Conservation (phyloP, 2,797 vertebrate species). For the Nyctalus aviator region DNA sequence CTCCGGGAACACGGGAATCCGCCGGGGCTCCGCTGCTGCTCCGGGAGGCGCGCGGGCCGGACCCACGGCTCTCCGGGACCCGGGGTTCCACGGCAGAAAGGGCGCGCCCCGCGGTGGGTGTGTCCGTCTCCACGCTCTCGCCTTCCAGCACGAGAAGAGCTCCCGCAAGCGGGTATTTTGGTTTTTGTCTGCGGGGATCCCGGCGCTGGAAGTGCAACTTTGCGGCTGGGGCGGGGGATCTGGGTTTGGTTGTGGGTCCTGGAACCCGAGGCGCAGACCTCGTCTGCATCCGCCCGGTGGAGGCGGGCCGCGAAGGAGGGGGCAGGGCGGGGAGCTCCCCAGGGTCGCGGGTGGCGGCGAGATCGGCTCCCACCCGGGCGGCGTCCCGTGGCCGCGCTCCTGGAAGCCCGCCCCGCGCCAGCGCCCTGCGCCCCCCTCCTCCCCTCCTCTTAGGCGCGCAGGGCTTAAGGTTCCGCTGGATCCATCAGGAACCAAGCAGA, state of each 20-base stretch:
- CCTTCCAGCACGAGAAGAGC: not conserved
- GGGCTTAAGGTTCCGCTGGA: not conserved
- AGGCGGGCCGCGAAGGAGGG: not conserved
- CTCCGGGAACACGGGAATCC: not conserved
- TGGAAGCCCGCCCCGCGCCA: not conserved
- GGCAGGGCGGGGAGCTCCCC: not conserved
- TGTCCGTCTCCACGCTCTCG: not conserved
- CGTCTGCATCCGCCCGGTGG: not conserved
- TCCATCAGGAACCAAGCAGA: not conserved
- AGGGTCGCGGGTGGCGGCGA: not conserved
- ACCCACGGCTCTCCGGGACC: not conserved
- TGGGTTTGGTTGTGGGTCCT: not conserved
- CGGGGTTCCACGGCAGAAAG: accelerated
- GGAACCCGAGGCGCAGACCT: not conserved
- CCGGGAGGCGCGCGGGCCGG: not conserved
- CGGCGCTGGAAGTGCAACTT: constrained; percentile 66
- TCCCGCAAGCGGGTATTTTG: not conserved
- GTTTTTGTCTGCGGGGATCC: not conserved
- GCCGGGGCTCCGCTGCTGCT: not conserved
- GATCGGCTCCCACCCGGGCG: not conserved
- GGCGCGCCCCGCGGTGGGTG: constrained; percentile 44
- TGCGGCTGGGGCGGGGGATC: not conserved
- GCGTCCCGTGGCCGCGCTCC: not conserved
- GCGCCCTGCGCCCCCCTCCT: not conserved
- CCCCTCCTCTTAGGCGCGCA: not conserved